phyloP scores from a whole-genome alignment of 2,888 invertebrate genomes.

The Eupithecia inturbata region DNA sequence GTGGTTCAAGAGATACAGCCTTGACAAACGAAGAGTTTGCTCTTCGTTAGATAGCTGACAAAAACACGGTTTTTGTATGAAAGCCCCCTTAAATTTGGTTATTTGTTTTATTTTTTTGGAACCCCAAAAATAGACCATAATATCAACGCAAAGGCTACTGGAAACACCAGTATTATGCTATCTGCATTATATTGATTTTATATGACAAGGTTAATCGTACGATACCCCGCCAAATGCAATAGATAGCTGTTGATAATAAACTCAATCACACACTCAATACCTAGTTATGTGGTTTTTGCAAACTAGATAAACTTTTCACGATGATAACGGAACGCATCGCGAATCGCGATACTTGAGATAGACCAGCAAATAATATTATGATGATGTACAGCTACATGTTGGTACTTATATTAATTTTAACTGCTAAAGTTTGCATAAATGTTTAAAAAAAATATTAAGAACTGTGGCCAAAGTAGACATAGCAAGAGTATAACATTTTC shows the following conservation, averaged over 20 bases:
- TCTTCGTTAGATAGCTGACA: too few species aligned
- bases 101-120: too few species aligned
- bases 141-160: neutral
- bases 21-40: too few species aligned
- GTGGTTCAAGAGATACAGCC: too few species aligned
- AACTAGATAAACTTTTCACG: neutral
- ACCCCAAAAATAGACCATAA: too few species aligned
- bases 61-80: too few species aligned
- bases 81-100: too few species aligned
- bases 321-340: neutral
- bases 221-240: slow-evolving; percentile 2
- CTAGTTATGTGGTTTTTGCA: slow-evolving; percentile 14
- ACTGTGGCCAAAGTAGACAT: neutral
- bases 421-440: neutral
- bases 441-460: neutral
- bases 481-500: neutral
- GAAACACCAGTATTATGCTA: too few species aligned
- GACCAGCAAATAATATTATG: neutral
- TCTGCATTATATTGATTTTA: slow-evolving; percentile 33
- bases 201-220: slow-evolving; percentile 21
- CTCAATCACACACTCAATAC: slow-evolving; percentile 6
- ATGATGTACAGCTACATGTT: too few species aligned
- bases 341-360: neutral
- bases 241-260: slow-evolving; percentile 24
- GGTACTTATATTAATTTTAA: neutral